These are phyloP conservation scores for Chloebia gouldiae DNA, from an alignment of 2,113 vertebrate genomes.

Conservation along the genomic window DNA sequence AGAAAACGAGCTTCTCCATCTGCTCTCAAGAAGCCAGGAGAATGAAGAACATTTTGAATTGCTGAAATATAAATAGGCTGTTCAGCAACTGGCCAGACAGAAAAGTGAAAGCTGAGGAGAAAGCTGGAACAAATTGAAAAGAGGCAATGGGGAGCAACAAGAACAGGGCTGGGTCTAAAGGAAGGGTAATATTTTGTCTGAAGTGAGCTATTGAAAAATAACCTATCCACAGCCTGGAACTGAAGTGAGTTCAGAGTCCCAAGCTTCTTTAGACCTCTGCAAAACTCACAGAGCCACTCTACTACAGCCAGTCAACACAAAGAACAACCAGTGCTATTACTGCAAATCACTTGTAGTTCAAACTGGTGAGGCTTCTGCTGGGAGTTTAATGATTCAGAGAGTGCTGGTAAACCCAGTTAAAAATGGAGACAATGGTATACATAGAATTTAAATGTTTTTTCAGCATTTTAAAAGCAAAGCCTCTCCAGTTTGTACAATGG, in stretches of 20 bases:
- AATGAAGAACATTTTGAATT: neutral
- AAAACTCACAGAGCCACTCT: neutral
- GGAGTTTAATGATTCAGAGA: neutral
- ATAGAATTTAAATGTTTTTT: neutral
- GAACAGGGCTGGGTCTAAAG: neutral
- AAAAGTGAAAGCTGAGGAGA: neutral
- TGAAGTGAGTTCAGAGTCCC: neutral
- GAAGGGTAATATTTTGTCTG: neutral
- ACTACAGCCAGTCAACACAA: neutral
- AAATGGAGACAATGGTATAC: neutral
- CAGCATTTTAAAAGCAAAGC: neutral
- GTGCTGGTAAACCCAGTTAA: neutral
- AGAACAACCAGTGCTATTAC: neutral
- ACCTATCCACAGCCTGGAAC: neutral
- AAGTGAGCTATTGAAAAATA: neutral
- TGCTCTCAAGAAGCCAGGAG: slow-evolving; percentile 19
- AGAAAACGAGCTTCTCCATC: slow-evolving; percentile 25
- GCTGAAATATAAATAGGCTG: slow-evolving; percentile 14
- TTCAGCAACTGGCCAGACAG: neutral
- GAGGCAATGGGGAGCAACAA: neutral
- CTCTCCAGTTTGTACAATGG: neutral
- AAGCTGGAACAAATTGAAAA: neutral
- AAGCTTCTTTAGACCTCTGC: neutral
- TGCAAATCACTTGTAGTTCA: neutral
- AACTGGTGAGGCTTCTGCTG: neutral